Evolutionary conservation across 2,113 vertebrate genomes (phyloP).

Genomic region (Sander vitreus): DNA sequence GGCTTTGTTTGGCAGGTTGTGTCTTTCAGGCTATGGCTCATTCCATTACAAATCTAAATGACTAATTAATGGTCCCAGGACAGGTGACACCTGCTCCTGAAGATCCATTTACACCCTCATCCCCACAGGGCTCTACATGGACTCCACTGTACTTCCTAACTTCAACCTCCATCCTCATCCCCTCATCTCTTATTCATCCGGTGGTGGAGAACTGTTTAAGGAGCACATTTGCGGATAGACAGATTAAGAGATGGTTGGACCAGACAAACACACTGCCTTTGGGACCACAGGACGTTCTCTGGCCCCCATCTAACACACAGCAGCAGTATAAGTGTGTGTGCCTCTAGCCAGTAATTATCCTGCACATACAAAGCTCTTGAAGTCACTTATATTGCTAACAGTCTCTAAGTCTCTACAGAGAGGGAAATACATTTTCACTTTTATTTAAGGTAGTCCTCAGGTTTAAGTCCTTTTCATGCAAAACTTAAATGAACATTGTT

Average conservation of each 20-base stretch:
- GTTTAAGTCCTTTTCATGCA: constrained; percentile 7
- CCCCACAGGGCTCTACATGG: constrained; percentile 35
- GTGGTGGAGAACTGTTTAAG: constrained; percentile 74
- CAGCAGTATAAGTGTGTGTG: constrained; percentile 6
- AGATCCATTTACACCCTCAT: constrained; percentile 78
- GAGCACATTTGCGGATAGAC: constrained; percentile 58
- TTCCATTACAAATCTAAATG: constrained; percentile 81
- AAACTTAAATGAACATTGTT: constrained; percentile 17
- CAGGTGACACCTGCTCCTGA: constrained; percentile 76
- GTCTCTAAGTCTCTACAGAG: not conserved
- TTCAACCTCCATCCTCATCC: constrained; percentile 43
- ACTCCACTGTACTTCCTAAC: constrained; percentile 52
- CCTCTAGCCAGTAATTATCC: constrained; percentile 19
- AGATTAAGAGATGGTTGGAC: constrained; percentile 54
- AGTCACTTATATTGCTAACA: constrained; percentile 25
- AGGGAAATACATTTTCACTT: not conserved
- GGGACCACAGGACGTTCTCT: constrained; percentile 19
- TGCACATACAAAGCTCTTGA: constrained; percentile 13
- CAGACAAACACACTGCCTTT: constrained; percentile 23
- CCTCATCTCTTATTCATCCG: constrained; percentile 78
- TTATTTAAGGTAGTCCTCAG: constrained; percentile 7
- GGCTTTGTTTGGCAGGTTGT: constrained; percentile 62
- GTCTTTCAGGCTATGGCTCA: constrained; percentile 69
- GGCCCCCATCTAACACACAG: constrained; percentile 19
- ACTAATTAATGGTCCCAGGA: constrained; percentile 82